These are phyloP conservation scores for Nycticorax nycticorax DNA, from an alignment of 2,113 vertebrate genomes.

Conservation along the genomic window DNA sequence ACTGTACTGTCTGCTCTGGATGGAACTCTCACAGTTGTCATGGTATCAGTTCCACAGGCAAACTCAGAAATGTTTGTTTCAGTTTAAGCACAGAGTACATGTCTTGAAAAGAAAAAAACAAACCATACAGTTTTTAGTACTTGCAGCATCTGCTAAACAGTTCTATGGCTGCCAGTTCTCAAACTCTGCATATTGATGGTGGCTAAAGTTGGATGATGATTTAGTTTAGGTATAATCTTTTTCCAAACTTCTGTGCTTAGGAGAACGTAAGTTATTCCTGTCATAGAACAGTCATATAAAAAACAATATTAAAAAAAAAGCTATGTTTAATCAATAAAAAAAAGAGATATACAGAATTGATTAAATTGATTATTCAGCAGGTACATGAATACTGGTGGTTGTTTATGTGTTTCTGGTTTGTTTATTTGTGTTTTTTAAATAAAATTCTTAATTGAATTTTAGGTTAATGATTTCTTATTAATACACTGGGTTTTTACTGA, in stretches of 20 bases:
- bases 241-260: neutral
- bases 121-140: neutral
- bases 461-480: neutral
- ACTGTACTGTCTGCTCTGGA: neutral
- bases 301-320: neutral
- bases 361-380: neutral
- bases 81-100: neutral
- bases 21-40: neutral
- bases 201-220: neutral
- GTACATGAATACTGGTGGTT: accelerated
- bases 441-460: neutral
- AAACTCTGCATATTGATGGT: neutral
- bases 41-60: neutral
- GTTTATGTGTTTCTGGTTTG: neutral
- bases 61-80: neutral
- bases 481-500: neutral
- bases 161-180: neutral
- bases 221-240: neutral
- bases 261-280: neutral
- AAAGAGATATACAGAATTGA: neutral
- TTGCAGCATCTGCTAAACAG: neutral
- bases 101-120: neutral
- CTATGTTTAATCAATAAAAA: accelerated
- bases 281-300: neutral
- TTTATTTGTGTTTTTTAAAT: neutral